Conservation (phyloP, 2,113 vertebrate species). For the Sprattus sprattus region DNA sequence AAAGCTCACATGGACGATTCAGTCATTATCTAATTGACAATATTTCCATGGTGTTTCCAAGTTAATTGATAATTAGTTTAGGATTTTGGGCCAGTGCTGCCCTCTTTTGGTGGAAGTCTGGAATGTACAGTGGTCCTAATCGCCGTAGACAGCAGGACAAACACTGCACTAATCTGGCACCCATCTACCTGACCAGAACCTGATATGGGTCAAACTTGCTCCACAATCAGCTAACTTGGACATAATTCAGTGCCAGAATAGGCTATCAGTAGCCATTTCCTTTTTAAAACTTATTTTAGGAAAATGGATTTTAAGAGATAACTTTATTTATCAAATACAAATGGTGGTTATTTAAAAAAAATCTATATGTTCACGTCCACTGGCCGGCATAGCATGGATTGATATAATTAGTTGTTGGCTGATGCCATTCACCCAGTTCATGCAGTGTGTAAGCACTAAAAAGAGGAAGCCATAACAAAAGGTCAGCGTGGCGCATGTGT, state of each 20-base stretch:
- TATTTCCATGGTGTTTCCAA: neutral
- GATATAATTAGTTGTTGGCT: neutral
- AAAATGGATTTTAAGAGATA: neutral
- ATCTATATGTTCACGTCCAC: too few species aligned
- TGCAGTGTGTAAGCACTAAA: neutral
- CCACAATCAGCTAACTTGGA: neutral
- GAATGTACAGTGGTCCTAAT: neutral
- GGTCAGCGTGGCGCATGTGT: neutral
- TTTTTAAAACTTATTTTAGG: neutral
- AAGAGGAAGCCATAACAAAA: neutral
- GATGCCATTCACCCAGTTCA: neutral
- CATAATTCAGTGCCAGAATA: neutral
- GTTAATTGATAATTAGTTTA: neutral
- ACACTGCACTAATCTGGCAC: neutral
- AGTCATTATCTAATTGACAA: neutral
- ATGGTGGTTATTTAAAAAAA: too few species aligned
- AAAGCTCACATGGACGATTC: neutral
- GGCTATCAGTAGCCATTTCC: neutral
- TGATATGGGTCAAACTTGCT: neutral
- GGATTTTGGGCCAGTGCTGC: constrained; percentile 45
- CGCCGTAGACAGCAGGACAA: too few species aligned
- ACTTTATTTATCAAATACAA: too few species aligned
- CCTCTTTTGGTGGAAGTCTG: constrained; percentile 54
- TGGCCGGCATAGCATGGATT: neutral
- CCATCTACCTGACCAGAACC: neutral